Conservation (phyloP, 1,140 invertebrate species). For the Diachasmimorpha longicaudata region DNA sequence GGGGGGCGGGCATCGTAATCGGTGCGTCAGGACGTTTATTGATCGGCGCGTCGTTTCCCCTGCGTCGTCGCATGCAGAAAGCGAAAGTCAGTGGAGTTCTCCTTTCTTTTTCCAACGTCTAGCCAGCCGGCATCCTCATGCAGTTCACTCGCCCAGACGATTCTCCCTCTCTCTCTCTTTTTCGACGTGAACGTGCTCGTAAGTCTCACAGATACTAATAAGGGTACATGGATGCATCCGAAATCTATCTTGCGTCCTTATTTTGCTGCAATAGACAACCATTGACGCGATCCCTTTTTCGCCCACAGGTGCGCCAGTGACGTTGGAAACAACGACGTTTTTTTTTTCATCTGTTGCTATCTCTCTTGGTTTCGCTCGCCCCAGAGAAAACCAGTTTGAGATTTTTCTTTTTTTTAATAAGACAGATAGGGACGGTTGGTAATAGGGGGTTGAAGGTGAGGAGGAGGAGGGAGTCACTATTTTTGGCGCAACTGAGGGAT, state of each 20-base stretch:
- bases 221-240: not conserved
- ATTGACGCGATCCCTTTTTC: not conserved
- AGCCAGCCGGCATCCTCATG: conserved; percentile 30
- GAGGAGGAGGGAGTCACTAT: not conserved
- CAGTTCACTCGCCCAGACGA: not conserved
- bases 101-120: conserved; percentile 44
- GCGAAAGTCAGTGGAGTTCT: conserved; percentile 49
- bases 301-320: not conserved
- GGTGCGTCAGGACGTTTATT: conserved; percentile 44
- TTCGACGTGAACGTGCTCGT: not conserved
- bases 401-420: not conserved
- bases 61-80: conserved; percentile 50
- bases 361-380: conserved; percentile 20
- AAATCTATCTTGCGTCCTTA: not conserved
- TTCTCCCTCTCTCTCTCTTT: not conserved
- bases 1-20: conserved; percentile 24
- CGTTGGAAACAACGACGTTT: conserved; percentile 2
- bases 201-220: not conserved
- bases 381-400: conserved; percentile 14
- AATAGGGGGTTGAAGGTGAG: not conserved
- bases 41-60: conserved; percentile 49
- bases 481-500: not conserved
- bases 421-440: not conserved
- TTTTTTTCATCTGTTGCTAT: conserved; percentile 18
- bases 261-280: not conserved